Evolutionary conservation across 2,113 vertebrate genomes (phyloP), one percentile per base, ranked within the genome.

Genomic region (Loxodonta africana): DNA sequence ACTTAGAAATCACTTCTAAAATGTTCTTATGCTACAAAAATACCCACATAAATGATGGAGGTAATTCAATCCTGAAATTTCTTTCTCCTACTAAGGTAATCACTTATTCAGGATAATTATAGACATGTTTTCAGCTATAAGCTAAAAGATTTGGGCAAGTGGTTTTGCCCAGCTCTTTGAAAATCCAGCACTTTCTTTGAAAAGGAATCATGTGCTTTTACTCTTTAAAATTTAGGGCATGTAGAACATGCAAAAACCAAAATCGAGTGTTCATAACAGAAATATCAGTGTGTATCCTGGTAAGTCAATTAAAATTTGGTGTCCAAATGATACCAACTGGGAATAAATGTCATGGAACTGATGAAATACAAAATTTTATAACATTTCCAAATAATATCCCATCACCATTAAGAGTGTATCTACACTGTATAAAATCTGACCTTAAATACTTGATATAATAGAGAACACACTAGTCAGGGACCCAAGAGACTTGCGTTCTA

Each of bases 1-100:
- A 88, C 3, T 53, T 88, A 88, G 65, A 94, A 88, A 69, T 93
- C 21, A 80, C 82, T 91, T 92, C 44, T 86, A 73, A 88, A 67
- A 93, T 93, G 25, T 44, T 85, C 15, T 60, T 88, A 73, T 73
- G 83, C 20, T 82, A 67, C 20, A 82, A 85, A 95, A 88, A 95
- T 88, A 11, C 41, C 41, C 53, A 57, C 8, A n/a, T n/a, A 65
- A 85, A 37, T 25, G 8, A 41, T n/a, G 8, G 60, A 82, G 30
- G 37, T 69, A 89, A 82, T 92, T 51, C 74, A 83, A 80, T 67
- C 20, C 53, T 48, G n/a, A 90, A 96, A 69, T 60, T 57, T 41
- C n/a, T 73, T 92, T 84, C 37, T 81, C n/a, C 20, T 78, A 41
- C 74, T 81, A 71, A 28, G 8, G 10, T 57, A 91, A 95, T 65